Evolutionary conservation across 2,113 vertebrate species (phyloP).

Genomic region (Hippocampus zosterae): DNA sequence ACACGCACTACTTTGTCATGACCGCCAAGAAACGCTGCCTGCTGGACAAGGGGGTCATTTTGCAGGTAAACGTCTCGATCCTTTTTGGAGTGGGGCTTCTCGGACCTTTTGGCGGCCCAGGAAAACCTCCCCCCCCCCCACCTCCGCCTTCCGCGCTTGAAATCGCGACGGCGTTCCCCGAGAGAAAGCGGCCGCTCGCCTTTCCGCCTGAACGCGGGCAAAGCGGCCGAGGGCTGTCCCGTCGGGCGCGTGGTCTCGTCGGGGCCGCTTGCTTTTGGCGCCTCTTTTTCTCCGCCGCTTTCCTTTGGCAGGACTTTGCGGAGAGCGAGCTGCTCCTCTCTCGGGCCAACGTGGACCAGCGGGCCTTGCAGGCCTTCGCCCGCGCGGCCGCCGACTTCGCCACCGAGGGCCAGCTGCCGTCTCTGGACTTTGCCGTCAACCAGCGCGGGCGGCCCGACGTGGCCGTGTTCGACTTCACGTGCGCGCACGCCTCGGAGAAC

Average conservation of each 20-base stretch:
- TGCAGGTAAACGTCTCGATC: conserved; percentile 66
- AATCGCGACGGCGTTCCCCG: no score
- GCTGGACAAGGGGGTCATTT: conserved; percentile 90
- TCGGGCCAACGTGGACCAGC: conserved; percentile 87
- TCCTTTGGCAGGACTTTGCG: conserved; percentile 76
- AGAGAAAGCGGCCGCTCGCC: no score
- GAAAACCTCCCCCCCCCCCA: no score
- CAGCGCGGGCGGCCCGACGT: conserved; percentile 94
- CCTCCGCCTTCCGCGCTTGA: no score
- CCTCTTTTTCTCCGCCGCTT: no score
- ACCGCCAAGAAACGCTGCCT: conserved; percentile 97
- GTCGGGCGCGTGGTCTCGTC: no score
- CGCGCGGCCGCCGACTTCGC: conserved; percentile 89
- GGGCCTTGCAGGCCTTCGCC: conserved; percentile 86
- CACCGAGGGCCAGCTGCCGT: conserved; percentile 87
- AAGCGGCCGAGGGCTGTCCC: no score
- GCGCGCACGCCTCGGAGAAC: conserved; percentile 92
- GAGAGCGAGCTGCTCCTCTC: conserved; percentile 89
- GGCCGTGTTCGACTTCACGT: conserved; percentile 98
- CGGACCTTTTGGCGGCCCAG: no score
- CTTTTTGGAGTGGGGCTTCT: no score
- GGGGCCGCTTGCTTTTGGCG: no score
- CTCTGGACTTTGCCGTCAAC: conserved; percentile 91
- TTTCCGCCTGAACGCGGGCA: no score
- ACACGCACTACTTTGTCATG: conserved; percentile 98